Conservation (phyloP, 2,113 vertebrate species). For the Triplophysa dalaica region DNA sequence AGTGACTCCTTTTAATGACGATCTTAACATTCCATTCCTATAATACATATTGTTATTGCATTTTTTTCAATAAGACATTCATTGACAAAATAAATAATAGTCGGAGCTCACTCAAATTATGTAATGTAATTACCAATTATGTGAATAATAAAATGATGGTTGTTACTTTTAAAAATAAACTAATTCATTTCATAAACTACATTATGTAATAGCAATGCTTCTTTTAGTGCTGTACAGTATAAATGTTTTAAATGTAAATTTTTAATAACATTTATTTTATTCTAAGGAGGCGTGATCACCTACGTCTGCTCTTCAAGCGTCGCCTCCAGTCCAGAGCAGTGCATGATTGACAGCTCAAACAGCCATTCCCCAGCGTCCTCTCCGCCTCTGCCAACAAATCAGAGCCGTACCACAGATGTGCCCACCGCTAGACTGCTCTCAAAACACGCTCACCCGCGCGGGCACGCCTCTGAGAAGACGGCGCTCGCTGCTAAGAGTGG, state of each 20-base stretch:
- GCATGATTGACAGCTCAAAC: slow-evolving; percentile 84
- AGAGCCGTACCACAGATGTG: slow-evolving; percentile 73
- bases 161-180: not conserved
- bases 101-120: slow-evolving; percentile 26
- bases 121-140: slow-evolving; percentile 65
- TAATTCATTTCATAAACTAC: too few species aligned
- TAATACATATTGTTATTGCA: too few species aligned
- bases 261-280: not conserved
- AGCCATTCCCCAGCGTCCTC: slow-evolving; percentile 82
- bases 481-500: slow-evolving; percentile 77
- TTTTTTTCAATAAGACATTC: too few species aligned
- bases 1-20: too few species aligned
- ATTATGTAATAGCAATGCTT: too few species aligned
- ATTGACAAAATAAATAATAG: too few species aligned
- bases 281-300: slow-evolving; percentile 90
- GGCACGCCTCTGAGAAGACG: slow-evolving; percentile 76
- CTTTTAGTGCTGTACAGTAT: not conserved
- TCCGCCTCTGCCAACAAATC: slow-evolving; percentile 81
- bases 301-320: slow-evolving; percentile 92
- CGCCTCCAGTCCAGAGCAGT: slow-evolving; percentile 87
- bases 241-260: not conserved
- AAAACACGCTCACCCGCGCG: slow-evolving; percentile 66
- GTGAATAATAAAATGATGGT: slow-evolving; percentile 34
- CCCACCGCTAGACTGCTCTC: slow-evolving; percentile 59
- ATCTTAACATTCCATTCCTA: too few species aligned